Conservation (phyloP, 2,888 invertebrate genomes). For the Aelia acuminata region DNA sequence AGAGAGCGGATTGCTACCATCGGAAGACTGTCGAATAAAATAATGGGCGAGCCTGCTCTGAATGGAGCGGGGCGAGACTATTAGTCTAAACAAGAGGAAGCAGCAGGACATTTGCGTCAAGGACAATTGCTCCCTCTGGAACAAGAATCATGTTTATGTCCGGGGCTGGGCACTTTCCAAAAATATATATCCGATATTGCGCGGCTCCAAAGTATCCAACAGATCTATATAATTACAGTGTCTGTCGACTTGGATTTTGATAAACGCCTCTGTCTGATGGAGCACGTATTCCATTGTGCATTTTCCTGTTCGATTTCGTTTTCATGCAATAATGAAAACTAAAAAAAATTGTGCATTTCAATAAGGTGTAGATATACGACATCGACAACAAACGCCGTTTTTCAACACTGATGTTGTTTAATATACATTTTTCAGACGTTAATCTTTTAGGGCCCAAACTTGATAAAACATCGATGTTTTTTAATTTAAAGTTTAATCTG, state of each 20-base stretch:
- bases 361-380: no score
- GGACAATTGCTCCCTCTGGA: conserved; percentile 16
- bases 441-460: no score
- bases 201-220: neutral
- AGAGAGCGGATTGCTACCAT: conserved; percentile 21
- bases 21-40: conserved; percentile 46
- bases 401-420: no score
- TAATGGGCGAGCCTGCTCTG: conserved; percentile 35
- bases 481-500: no score
- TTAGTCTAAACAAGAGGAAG: conserved; percentile 49
- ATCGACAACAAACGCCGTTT: no score
- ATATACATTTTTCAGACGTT: no score
- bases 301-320: no score
- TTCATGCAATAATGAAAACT: no score
- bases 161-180: conserved; percentile 6
- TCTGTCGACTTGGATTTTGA: neutral
- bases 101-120: conserved; percentile 27
- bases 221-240: conserved; percentile 2
- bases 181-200: neutral
- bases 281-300: no score
- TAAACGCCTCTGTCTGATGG: neutral
- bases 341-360: no score
- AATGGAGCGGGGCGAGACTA: conserved; percentile 38
- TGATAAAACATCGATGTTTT: no score
- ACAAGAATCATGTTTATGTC: conserved; percentile 7